These are phyloP conservation scores for Adelphocoris suturalis DNA, from an alignment of 2,888 invertebrate species.

Conservation along the genomic window DNA sequence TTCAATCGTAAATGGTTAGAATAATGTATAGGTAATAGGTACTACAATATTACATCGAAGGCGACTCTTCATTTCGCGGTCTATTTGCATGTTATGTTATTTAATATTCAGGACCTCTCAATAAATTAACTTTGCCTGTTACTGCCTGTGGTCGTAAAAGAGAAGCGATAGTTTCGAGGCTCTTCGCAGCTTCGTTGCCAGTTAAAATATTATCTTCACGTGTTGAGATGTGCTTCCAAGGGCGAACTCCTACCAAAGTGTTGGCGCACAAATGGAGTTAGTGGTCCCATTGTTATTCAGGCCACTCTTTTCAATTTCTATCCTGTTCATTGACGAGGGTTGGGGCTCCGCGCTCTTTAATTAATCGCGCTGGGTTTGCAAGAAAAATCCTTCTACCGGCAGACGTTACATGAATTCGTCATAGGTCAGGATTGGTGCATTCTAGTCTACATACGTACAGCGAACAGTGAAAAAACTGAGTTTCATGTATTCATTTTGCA, in stretches of 20 bases:
- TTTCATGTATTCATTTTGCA: too few species aligned
- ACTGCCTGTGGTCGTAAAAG: too few species aligned
- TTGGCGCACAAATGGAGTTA: background rate
- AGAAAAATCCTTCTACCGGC: background rate
- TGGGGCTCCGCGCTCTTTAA: background rate
- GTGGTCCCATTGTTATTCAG: constrained; percentile 20
- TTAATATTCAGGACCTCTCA: too few species aligned
- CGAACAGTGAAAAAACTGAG: too few species aligned
- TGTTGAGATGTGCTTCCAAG: background rate
- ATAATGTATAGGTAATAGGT: too few species aligned
- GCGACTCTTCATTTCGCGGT: too few species aligned
- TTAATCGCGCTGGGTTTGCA: background rate
- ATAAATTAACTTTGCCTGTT: too few species aligned
- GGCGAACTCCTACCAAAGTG: background rate
- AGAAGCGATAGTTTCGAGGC: too few species aligned
- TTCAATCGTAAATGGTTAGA: too few species aligned
- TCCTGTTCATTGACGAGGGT: background rate
- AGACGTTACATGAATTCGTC: background rate
- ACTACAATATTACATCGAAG: too few species aligned
- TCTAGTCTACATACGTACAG: too few species aligned
- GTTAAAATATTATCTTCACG: constrained; percentile 9
- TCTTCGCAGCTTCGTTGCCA: background rate
- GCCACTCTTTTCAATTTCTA: constrained; percentile 25
- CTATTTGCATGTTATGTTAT: too few species aligned
- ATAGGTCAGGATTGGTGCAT: background rate